These are phyloP conservation scores for Tiliqua scincoides DNA, from an alignment of 2,113 vertebrate species.

Conservation along the genomic window DNA sequence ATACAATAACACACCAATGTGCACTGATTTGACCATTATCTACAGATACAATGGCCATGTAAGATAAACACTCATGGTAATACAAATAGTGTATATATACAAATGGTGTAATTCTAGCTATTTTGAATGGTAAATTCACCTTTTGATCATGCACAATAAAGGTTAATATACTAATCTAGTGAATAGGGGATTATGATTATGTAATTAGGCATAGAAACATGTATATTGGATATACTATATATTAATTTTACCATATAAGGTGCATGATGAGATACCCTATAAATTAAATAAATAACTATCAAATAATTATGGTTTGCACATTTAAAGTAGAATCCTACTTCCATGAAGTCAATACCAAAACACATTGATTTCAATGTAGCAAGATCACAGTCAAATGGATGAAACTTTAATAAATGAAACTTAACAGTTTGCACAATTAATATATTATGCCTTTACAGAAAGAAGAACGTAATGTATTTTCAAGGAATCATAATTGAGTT, in stretches of 20 bases:
- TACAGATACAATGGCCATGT: constrained; percentile 11
- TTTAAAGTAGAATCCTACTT: background rate
- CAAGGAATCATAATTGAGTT: constrained; percentile 75
- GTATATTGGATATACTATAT: too few relatives aligned
- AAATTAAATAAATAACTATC: background rate
- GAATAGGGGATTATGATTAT: background rate
- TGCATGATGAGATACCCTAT: background rate
- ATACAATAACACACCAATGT: background rate
- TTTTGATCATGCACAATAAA: background rate
- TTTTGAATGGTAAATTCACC: background rate
- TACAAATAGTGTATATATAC: background rate
- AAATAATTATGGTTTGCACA: background rate
- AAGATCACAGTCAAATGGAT: background rate
- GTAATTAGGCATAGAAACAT: background rate
- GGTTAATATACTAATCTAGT: constrained; percentile 1
- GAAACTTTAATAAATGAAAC: constrained; percentile 33
- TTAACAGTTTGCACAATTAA: constrained; percentile 21
- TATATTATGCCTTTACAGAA: background rate
- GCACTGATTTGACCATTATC: background rate
- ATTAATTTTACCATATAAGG: background rate
- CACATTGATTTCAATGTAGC: background rate
- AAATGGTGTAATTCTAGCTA: constrained; percentile 23
- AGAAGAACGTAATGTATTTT: constrained; percentile 55
- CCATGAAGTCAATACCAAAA: background rate
- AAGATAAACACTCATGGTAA: background rate